These are phyloP conservation scores for Moxostoma hubbsi DNA, from an alignment of 2,797 vertebrate species.

Conservation along the genomic window DNA sequence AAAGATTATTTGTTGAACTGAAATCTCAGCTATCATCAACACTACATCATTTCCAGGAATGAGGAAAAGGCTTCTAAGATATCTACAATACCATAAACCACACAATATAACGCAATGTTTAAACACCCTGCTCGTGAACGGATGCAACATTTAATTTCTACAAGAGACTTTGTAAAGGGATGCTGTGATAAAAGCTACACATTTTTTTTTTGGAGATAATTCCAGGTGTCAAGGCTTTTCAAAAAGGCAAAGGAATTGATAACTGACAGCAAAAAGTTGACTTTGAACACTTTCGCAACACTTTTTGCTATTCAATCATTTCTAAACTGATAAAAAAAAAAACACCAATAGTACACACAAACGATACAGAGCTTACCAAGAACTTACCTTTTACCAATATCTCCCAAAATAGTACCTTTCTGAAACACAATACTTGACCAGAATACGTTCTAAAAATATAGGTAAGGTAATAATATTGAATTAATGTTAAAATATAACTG, in stretches of 20 bases:
- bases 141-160: neutral
- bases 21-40: neutral
- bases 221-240: neutral
- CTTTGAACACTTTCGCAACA: slow-evolving; percentile 7
- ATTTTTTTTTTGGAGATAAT: neutral
- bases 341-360: neutral
- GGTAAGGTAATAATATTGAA: neutral
- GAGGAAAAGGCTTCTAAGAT: neutral
- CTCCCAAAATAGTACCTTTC: neutral
- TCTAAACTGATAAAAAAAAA: neutral
- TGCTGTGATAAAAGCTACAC: neutral
- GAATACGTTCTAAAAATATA: neutral
- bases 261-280: neutral
- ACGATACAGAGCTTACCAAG: neutral
- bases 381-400: neutral
- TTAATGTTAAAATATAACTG: neutral
- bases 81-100: neutral
- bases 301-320: neutral
- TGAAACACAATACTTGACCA: neutral
- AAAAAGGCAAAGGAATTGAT: neutral
- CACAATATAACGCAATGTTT: neutral
- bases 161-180: neutral
- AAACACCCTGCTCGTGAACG: neutral
- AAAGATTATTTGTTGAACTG: neutral
- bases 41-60: neutral